phyloP scores from a whole-genome alignment of 1,140 invertebrate genomes.

The Pseudomyrmex gracilis region DNA sequence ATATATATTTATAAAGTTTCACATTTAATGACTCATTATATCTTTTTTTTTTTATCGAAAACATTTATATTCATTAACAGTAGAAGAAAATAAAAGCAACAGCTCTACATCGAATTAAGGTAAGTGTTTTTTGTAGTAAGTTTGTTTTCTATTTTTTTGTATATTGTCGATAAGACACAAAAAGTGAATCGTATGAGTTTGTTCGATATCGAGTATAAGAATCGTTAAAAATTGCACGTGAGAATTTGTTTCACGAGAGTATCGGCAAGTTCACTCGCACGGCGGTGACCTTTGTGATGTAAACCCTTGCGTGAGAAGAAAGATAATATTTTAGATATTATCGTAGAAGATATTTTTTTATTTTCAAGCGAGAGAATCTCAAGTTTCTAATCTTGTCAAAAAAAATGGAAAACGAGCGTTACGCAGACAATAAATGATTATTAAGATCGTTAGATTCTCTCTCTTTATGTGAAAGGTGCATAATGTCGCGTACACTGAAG shows the following conservation, averaged over 20 bases:
- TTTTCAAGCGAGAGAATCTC: not conserved
- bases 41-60: too few relatives aligned
- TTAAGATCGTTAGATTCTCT: too few relatives aligned
- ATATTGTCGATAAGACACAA: not conserved
- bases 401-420: too few relatives aligned
- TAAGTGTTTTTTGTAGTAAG: not conserved
- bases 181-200: not conserved
- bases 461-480: constrained; percentile 15
- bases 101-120: not conserved
- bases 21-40: too few relatives aligned
- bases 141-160: not conserved
- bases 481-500: constrained; percentile 19
- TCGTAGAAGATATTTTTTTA: not conserved
- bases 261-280: not conserved
- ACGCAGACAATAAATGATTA: too few relatives aligned
- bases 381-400: too few relatives aligned
- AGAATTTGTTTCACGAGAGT: constrained; percentile 17
- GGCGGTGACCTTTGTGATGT: too few relatives aligned
- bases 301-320: not conserved
- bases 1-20: too few relatives aligned
- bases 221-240: not conserved
- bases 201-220: not conserved
- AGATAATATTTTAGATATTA: not conserved
- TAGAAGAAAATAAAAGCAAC: not conserved
- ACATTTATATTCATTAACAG: not conserved